Base-by-base conservation (phyloP, 1,140 invertebrate genomes). In the Dendrolimus punctatus region DNA sequence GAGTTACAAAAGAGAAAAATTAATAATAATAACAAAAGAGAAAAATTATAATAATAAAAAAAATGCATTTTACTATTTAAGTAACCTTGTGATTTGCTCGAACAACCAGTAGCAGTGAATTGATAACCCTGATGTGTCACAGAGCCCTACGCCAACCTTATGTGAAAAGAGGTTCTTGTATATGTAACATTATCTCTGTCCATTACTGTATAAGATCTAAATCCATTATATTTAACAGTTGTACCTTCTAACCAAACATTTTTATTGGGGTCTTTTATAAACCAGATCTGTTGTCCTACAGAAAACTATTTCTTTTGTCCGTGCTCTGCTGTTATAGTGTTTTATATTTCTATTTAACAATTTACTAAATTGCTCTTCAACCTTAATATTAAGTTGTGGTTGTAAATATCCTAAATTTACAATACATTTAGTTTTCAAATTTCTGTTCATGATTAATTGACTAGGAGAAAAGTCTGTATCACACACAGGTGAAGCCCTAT, bases 401-500 rank as follows among this genome's bases (percentile, higher is more conserved):
- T 47, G 8, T 36, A 47, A 36, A 47, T 47, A 47, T 4, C 8
- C 5, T 5, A 36, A 36, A 47, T 9, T 47, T 36, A 47, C 46
- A 47, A 36, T 9, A 23, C 10, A 8, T 36, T 47, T 47, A 23
- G 46, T 47, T 36, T 36, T 47, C 38, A 47, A 47, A 47, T 47
- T 47, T 47, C 46, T n/a, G n/a, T n/a, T n/a, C n/a, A n/a, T n/a
- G n/a, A n/a, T n/a, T n/a, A 47, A 36, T 36, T 48, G 9, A 37
- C n/a, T 38, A 10, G n/a, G 9, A 42, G 40, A 6, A 8, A 54
- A 50, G 1, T 61, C 39, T 37, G 48, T 50, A 8, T 48, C 47
- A 51, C 51, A 23, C 6, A 57, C 36, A 7, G 59, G 59, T 23
- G 51, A 41, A 7, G 46, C 10, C 36, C 60, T 62, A 49, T 62